Percentiles rank a stretch among this genome's conserved stretches.
These are phyloP conservation scores for Buathra laborator DNA, from an alignment of 2,888 invertebrate genomes.

Conservation along the genomic window DNA sequence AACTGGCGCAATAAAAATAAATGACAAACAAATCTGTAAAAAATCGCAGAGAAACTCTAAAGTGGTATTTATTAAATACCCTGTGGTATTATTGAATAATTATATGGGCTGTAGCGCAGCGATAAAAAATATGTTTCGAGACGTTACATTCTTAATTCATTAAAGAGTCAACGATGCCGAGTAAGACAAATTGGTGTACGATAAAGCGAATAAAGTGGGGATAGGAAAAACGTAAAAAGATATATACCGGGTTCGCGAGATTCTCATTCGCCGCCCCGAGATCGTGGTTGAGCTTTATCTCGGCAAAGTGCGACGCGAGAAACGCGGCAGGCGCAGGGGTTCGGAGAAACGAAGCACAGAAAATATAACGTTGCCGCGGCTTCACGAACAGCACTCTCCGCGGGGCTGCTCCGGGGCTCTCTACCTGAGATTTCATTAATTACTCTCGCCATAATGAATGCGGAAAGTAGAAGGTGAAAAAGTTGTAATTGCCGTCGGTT, in stretches of 20 bases:
- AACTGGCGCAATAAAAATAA: too few species aligned
- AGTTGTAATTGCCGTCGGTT: constrained; percentile 67
- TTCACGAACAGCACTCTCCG: constrained; percentile 28
- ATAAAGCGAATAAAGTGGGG: background rate
- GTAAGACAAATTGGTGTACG: background rate
- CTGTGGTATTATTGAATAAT: background rate
- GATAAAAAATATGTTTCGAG: background rate
- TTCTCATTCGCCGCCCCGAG: background rate
- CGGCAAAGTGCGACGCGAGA: background rate
- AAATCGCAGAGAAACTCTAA: too few species aligned
- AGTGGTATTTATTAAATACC: too few species aligned
- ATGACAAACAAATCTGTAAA: too few species aligned
- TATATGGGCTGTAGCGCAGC: background rate
- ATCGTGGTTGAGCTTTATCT: background rate
- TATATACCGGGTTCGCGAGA: background rate
- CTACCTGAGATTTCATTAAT: constrained; percentile 67
- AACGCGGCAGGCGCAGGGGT: background rate
- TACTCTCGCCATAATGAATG: constrained; percentile 66
- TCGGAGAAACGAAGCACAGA: constrained; percentile 11
- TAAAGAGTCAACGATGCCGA: background rate
- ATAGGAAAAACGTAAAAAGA: background rate
- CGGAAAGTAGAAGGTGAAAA: constrained; percentile 57
- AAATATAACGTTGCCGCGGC: constrained; percentile 30
- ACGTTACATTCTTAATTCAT: background rate
- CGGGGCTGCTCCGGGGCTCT: background rate